These are phyloP conservation scores for Tringa solitaria DNA, from an alignment of 2,113 vertebrate species.

Conservation along the genomic window DNA sequence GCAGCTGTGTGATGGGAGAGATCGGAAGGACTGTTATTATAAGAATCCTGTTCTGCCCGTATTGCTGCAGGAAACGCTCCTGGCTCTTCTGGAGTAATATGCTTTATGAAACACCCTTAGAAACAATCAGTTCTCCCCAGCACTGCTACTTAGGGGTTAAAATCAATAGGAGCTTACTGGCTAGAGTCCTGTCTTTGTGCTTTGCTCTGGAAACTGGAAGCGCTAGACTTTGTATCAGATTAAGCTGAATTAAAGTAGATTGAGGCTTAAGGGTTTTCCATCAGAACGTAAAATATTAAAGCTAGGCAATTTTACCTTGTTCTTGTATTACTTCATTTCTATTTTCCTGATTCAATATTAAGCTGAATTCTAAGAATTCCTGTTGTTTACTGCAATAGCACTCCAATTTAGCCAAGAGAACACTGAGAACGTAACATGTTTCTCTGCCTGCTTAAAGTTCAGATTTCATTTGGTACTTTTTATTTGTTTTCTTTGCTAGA, in stretches of 20 bases:
- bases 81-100: background rate
- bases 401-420: background rate
- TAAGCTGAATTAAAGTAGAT: background rate
- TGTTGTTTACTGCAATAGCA: background rate
- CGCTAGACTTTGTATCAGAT: background rate
- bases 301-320: background rate
- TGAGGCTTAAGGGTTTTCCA: background rate
- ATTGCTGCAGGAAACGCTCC: background rate
- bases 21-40: background rate
- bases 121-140: background rate
- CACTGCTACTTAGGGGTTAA: background rate
- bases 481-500: constrained; percentile 57
- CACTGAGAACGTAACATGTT: background rate
- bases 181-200: background rate
- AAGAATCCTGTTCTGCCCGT: background rate
- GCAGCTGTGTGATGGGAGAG: background rate
- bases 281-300: constrained; percentile 3
- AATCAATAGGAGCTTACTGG: background rate
- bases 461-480: constrained; percentile 27
- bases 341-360: background rate
- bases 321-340: constrained; percentile 28
- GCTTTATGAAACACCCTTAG: background rate
- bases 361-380: background rate
- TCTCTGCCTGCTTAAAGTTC: constrained; percentile 1
- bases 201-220: background rate